Evolutionary conservation across 37 sponge, comb jelly and placozoan species (phyloP).

Genomic region (Eunapius fragilis): DNA sequence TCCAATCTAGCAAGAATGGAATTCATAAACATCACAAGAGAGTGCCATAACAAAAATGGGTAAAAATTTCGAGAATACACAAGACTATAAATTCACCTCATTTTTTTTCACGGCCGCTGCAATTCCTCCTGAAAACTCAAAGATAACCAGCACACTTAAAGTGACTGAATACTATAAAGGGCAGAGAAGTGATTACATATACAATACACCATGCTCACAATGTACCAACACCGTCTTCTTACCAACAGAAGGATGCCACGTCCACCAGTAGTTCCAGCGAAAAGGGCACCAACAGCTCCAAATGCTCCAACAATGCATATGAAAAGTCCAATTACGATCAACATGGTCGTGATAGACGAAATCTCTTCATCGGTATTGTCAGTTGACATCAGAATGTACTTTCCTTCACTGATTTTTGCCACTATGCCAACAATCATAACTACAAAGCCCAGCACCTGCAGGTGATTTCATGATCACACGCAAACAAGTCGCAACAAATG

Average conservation of each 20-base stretch:
- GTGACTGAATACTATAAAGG: conserved; percentile 49
- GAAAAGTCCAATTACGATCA: conserved; percentile 58
- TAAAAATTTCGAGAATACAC: no score
- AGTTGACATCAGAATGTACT: not conserved
- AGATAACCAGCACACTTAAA: conserved; percentile 39
- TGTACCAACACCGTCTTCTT: conserved; percentile 8
- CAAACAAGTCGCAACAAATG: no score
- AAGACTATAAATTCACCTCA: conserved; percentile 15
- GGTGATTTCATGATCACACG: no score
- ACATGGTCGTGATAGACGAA: conserved; percentile 23
- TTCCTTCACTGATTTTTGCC: not conserved
- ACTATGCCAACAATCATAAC: conserved; percentile 43
- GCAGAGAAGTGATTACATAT: not conserved
- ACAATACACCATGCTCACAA: not conserved
- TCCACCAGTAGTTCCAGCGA: conserved; percentile 47
- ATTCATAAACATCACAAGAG: not conserved
- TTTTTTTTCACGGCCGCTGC: conserved; percentile 46
- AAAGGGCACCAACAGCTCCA: conserved; percentile 49
- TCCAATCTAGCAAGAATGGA: not conserved
- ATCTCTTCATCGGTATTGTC: not conserved
- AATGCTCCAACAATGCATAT: conserved; percentile 41
- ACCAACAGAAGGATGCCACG: conserved; percentile 60
- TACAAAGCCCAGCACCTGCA: conserved; percentile 50
- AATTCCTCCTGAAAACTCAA: conserved; percentile 64
- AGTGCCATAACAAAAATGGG: not conserved